Evolutionary conservation across 2,113 vertebrate genomes (phyloP).

Genomic region (Hypocryptadius cinnamomeus): DNA sequence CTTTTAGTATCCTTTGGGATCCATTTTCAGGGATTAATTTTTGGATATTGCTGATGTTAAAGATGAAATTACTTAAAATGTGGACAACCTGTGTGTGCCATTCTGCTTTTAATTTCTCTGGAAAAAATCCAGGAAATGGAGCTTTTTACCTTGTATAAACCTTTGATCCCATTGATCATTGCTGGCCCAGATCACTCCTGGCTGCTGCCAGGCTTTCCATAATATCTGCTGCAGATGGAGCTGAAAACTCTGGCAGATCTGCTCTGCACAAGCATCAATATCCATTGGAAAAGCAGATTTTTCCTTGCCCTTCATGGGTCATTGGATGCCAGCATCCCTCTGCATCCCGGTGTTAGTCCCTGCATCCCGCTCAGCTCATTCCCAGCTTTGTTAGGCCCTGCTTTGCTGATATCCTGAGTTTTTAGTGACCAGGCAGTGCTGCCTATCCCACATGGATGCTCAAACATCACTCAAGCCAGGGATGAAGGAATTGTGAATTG

Average conservation of each 20-base stretch:
- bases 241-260: not conserved
- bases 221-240: not conserved
- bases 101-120: not conserved
- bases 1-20: not conserved
- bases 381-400: not conserved
- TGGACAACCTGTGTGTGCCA: not conserved
- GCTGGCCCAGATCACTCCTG: not conserved
- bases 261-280: not conserved
- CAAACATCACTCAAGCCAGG: fast-evolving
- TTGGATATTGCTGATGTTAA: not conserved
- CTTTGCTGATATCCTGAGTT: not conserved
- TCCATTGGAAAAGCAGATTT: not conserved
- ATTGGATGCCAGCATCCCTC: not conserved
- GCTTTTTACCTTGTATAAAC: not conserved
- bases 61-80: not conserved
- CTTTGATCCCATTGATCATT: not conserved
- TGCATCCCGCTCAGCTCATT: fast-evolving
- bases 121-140: not conserved
- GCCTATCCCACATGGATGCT: fast-evolving
- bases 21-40: not conserved
- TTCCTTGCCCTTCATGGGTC: not conserved
- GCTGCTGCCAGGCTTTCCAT: not conserved
- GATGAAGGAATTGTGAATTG: not conserved
- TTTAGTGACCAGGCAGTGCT: not conserved
- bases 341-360: not conserved